Conservation (phyloP, 2,888 invertebrate genomes). For the Stenolophus ochropezus region DNA sequence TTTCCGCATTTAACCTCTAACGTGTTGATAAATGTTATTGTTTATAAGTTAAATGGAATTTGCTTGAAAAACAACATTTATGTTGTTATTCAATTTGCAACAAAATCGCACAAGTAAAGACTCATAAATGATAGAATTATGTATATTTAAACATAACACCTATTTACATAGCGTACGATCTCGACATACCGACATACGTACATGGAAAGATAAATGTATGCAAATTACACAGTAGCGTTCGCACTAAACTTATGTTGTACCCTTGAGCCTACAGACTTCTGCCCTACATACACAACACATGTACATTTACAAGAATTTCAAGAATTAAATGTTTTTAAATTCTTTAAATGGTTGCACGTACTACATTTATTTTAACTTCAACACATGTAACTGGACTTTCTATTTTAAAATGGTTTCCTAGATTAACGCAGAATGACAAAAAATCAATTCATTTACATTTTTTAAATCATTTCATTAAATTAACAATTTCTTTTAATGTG, state of each 20-base stretch:
- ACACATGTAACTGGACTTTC: neutral
- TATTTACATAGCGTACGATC: conserved; percentile 16
- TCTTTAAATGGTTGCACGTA: neutral
- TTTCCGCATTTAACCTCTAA: neutral
- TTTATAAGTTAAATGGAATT: conserved; percentile 26
- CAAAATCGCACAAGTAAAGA: conserved; percentile 22
- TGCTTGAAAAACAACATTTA: neutral
- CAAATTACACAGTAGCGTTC: conserved; percentile 31
- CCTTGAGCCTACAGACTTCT: conserved; percentile 17
- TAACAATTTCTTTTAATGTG: too few species aligned
- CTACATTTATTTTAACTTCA: neutral
- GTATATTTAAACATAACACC: conserved; percentile 35
- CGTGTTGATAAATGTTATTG: conserved; percentile 1
- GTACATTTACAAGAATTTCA: conserved; percentile 1
- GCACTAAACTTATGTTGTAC: conserved; percentile 25
- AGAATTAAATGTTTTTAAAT: conserved; percentile 24
- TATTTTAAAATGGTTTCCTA: neutral
- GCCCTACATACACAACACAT: conserved; percentile 14
- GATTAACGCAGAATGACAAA: neutral
- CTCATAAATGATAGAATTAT: conserved; percentile 27
- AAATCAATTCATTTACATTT: neutral
- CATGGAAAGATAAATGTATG: conserved; percentile 34
- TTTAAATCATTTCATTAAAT: neutral
- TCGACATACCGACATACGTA: neutral
- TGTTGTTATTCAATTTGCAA: conserved; percentile 32